Percentiles rank a stretch among this genome's conserved stretches.
Conservation (phyloP, 2,797 vertebrate species). For the Botia almorhae region DNA sequence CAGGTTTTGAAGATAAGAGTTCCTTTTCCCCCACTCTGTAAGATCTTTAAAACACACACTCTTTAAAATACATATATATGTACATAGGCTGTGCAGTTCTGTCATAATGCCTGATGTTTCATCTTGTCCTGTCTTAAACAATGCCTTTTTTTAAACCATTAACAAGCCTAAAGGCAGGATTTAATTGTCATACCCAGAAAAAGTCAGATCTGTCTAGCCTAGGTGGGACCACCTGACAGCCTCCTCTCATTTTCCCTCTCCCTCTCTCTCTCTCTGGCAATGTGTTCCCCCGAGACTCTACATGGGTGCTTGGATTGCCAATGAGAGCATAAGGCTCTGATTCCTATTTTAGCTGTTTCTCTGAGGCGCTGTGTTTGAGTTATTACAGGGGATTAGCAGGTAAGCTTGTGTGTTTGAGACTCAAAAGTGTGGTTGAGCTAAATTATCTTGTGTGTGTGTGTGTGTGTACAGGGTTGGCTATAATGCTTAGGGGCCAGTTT, state of each 20-base stretch:
- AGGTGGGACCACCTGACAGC: constrained; percentile 32
- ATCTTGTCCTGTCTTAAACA: constrained; percentile 16
- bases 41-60: too few species aligned
- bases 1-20: neutral
- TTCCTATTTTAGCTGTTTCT: constrained; percentile 38
- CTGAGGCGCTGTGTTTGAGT: constrained; percentile 11
- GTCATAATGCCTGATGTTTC: neutral
- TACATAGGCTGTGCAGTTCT: neutral
- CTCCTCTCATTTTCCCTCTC: constrained; percentile 19
- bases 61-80: too few species aligned
- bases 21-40: too few species aligned
- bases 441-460: neutral
- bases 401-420: constrained; percentile 28
- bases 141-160: neutral
- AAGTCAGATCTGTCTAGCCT: constrained; percentile 32
- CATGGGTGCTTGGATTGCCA: constrained; percentile 52
- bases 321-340: constrained; percentile 43
- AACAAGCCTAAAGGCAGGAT: constrained; percentile 29
- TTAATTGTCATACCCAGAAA: constrained; percentile 43
- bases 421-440: constrained; percentile 4
- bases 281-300: constrained; percentile 17
- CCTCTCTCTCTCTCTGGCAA: constrained; percentile 27
- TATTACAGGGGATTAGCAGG: constrained; percentile 49
- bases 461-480: neutral
- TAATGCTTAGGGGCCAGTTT: neutral